phyloP scores from a whole-genome alignment of 2,113 vertebrate species.

The Psittacula cyanocephala region DNA sequence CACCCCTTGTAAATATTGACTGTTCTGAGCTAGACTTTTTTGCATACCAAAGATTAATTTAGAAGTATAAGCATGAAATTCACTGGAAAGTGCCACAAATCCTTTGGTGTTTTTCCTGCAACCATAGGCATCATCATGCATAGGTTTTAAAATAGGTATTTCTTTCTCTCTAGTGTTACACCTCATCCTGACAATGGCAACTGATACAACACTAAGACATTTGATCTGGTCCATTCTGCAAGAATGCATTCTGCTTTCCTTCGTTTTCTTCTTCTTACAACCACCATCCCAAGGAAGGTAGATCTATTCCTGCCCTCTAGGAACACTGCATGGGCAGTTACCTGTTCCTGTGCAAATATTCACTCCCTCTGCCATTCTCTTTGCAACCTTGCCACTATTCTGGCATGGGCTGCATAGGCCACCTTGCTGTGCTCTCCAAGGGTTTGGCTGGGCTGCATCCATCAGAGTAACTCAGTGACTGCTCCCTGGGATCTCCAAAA shows the following conservation, averaged over 20 bases:
- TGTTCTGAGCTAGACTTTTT: background rate
- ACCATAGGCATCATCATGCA: background rate
- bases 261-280: background rate
- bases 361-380: background rate
- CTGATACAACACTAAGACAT: background rate
- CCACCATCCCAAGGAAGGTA: background rate
- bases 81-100: background rate
- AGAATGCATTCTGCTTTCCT: background rate
- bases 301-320: background rate
- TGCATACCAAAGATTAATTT: background rate
- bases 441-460: background rate
- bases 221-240: background rate
- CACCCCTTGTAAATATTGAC: background rate
- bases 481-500: background rate
- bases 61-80: background rate
- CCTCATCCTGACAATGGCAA: background rate
- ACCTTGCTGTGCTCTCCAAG: fast-evolving
- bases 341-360: background rate
- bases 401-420: background rate
- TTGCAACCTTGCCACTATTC: background rate
- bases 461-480: fast-evolving
- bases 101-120: background rate
- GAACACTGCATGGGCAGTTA: background rate
- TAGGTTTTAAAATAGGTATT: background rate
- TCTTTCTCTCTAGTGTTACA: background rate